Base-by-base conservation (phyloP, 2,797 vertebrate genomes). In the Neostethus bicornis region DNA sequence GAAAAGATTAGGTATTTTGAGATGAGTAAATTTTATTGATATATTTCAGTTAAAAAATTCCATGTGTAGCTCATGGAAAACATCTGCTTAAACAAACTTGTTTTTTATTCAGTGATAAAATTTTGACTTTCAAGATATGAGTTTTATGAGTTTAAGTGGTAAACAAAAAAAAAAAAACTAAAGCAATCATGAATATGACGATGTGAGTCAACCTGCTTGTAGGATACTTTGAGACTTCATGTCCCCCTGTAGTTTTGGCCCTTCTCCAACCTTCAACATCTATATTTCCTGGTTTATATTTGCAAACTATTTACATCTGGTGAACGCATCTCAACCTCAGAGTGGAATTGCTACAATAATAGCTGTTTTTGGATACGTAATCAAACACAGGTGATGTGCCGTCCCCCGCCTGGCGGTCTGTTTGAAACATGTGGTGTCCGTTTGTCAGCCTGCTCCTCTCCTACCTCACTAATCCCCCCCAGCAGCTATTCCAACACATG, bases 331-430 rank as follows among this genome's bases (percentile, higher is more conserved):
- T 66, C 67, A 50, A 61, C 52, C 73, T 58, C 62, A 48, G 26
- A 31, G 37, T 31, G 38, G 52, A 67, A 56, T 35, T 39, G 45
- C 16, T 69, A 46, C 72, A 39, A 49, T 85, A 78, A 79, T 52
- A 84, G 73, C 66, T 73, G 72, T 73, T 77, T 85, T 76, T 32
- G 76, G 61, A 81, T 59, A 50, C 60, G 63, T 86, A 88, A 89
- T 77, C 66, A 81, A 63, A 73, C 70, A 41, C 86, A 89, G 86
- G 81, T 87, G 88, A 85, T 16, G 66, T 64, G 39, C 55, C 51
- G 46, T 54, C 54, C 69, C 32, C 31, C 9, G 20, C 73, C 77
- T 79, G 77, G 80, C 74, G 56, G 50, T 42, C 23, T 19, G 52
- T 54, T 60, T 16, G 54, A 71, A 70, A 79, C 80, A 83, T 76